phyloP scores from a whole-genome alignment of 2,113 vertebrate genomes.

The Dicrurus megarhynchus region DNA sequence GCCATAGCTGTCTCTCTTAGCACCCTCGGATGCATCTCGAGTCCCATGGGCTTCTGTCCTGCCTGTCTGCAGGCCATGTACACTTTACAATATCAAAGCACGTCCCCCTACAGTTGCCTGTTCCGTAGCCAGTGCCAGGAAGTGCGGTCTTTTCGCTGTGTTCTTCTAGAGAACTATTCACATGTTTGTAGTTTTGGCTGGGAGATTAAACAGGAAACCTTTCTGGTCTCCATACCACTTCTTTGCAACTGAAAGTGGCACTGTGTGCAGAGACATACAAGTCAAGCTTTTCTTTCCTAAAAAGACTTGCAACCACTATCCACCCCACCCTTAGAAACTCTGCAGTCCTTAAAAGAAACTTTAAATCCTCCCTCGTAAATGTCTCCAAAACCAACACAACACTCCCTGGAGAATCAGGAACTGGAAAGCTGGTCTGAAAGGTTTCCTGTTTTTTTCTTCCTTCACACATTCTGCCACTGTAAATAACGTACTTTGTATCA shows the following conservation, averaged over 20 bases:
- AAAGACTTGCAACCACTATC: neutral
- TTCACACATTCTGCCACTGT: neutral
- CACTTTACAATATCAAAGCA: neutral
- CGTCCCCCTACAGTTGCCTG: neutral
- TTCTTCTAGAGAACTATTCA: neutral
- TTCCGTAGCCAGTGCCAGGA: neutral
- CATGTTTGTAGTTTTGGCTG: neutral
- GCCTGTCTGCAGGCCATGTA: neutral
- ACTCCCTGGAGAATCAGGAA: constrained; percentile 8
- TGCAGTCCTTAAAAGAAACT: neutral
- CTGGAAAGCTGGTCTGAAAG: neutral
- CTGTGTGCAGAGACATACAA: neutral
- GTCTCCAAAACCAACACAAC: constrained; percentile 34
- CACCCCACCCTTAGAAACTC: neutral
- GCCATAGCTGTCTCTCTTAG: neutral
- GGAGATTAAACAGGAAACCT: neutral
- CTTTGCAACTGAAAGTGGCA: neutral
- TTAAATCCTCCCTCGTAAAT: neutral
- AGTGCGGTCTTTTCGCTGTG: neutral
- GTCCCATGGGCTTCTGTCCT: neutral
- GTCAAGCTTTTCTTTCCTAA: neutral
- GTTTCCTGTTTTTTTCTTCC: neutral
- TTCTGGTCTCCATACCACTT: neutral
- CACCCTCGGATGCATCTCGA: fast-evolving
- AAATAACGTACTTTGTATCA: neutral